phyloP scores from a whole-genome alignment of 2,113 vertebrate species.

The Antennarius striatus region DNA sequence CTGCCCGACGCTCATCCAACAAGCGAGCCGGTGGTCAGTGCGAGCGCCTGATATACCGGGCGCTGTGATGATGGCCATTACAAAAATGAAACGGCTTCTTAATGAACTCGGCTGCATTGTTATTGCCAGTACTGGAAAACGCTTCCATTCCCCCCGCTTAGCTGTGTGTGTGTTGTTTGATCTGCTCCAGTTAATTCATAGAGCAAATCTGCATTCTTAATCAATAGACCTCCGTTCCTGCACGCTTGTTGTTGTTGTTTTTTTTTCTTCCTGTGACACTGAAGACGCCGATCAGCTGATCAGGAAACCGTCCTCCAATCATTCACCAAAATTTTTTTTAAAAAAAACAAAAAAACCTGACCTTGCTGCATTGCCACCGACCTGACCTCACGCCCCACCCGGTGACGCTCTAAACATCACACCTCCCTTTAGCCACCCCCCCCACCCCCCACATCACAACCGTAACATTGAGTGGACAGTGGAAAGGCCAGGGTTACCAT shows the following conservation, averaged over 20 bases:
- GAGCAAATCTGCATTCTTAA: conserved; percentile 62
- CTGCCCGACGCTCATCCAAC: conserved; percentile 30
- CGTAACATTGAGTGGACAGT: conserved; percentile 53
- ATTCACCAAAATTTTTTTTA: neutral
- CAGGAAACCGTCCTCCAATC: conserved; percentile 18
- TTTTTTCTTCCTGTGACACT: neutral
- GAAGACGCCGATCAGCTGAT: conserved; percentile 25
- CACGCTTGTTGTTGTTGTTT: neutral
- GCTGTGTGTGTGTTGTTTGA: conserved; percentile 51
- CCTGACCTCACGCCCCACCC: conserved; percentile 44
- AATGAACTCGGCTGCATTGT: conserved; percentile 63
- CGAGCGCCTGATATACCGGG: conserved; percentile 45
- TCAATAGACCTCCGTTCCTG: conserved; percentile 43
- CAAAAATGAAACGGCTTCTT: conserved; percentile 61
- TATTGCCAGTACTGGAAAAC: conserved; percentile 47
- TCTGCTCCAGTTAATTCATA: conserved; percentile 55
- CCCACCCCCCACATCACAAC: conserved; percentile 33
- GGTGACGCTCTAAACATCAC: conserved; percentile 39
- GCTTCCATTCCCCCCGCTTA: conserved; percentile 43
- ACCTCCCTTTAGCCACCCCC: conserved; percentile 40
- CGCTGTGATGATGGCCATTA: conserved; percentile 58
- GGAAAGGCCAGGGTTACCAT: conserved; percentile 61
- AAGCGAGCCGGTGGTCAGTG: conserved; percentile 50
- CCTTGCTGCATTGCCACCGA: conserved; percentile 33
- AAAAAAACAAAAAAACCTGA: conserved; percentile 31